Conservation (phyloP, 1,140 invertebrate genomes). For the Microplitis demolitor region DNA sequence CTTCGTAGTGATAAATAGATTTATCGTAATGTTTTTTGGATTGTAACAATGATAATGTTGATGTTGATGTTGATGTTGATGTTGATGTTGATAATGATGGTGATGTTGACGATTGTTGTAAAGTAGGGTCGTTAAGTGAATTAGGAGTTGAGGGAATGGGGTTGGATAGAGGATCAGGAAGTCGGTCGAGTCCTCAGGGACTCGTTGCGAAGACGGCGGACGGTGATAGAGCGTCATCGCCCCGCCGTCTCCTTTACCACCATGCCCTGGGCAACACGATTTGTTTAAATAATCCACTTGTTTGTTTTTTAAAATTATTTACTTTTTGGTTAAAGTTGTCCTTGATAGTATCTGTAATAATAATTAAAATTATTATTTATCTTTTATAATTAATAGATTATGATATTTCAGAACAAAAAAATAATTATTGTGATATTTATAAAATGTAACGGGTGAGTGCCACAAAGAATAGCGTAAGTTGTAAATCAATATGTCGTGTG, state of each 20-base stretch:
- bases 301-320: background rate
- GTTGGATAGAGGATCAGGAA: slow-evolving; percentile 32
- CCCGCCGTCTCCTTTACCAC: slow-evolving; percentile 51
- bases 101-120: no score
- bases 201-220: slow-evolving; percentile 44
- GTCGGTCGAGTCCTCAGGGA: slow-evolving; percentile 49
- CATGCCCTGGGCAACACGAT: slow-evolving; percentile 44
- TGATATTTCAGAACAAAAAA: no score
- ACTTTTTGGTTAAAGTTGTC: no score
- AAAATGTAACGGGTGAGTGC: no score
- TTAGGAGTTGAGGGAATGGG: slow-evolving; percentile 28
- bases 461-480: background rate
- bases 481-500: background rate
- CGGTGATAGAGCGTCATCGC: slow-evolving; percentile 56
- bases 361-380: no score
- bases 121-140: background rate
- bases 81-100: no score
- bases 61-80: background rate
- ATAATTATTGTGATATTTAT: no score
- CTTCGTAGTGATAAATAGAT: slow-evolving; percentile 1
- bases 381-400: no score
- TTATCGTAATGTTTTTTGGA: slow-evolving; percentile 20
- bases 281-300: slow-evolving; percentile 1
- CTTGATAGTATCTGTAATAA: no score
- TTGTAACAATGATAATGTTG: background rate